phyloP scores from a whole-genome alignment of 2,888 invertebrate species.

The Pegoplata infirma region DNA sequence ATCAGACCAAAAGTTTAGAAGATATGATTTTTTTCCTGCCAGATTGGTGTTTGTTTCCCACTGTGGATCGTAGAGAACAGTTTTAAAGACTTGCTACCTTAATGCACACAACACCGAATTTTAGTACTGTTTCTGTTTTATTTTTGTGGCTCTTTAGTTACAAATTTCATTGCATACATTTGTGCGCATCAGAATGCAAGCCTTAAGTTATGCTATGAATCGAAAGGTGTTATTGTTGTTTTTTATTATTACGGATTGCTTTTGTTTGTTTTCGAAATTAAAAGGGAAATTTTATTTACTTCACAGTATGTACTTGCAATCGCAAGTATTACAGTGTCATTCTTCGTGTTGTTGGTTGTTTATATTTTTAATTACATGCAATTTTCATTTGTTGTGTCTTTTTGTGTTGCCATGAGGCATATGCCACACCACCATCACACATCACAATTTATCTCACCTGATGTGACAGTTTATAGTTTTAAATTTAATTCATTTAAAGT shows the following conservation, averaged over 20 bases:
- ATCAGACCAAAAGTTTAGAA: no score
- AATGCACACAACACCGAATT: no score
- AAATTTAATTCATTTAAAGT: slow-evolving; percentile 16
- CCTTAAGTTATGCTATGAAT: slow-evolving; percentile 46
- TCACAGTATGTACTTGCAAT: no score
- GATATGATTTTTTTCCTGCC: no score
- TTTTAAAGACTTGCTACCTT: no score
- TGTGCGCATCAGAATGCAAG: slow-evolving; percentile 4
- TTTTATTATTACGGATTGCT: not conserved
- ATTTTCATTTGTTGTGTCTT: slow-evolving; percentile 24
- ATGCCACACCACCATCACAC: not conserved
- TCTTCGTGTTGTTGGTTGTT: slow-evolving; percentile 19
- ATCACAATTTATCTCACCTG: slow-evolving; percentile 26
- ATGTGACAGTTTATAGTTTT: slow-evolving; percentile 26
- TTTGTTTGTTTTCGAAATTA: not conserved
- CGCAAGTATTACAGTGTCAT: not conserved
- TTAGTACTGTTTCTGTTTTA: no score
- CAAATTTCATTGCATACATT: slow-evolving; percentile 48
- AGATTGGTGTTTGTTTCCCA: no score
- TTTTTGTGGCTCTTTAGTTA: not conserved
- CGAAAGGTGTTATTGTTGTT: slow-evolving; percentile 5
- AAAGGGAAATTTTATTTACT: slow-evolving; percentile 16
- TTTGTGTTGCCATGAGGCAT: not conserved
- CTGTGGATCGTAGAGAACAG: no score
- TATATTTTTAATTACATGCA: slow-evolving; percentile 52